Base-by-base conservation (phyloP, 1,140 invertebrate species). In the Melipona quadrifasciata region DNA sequence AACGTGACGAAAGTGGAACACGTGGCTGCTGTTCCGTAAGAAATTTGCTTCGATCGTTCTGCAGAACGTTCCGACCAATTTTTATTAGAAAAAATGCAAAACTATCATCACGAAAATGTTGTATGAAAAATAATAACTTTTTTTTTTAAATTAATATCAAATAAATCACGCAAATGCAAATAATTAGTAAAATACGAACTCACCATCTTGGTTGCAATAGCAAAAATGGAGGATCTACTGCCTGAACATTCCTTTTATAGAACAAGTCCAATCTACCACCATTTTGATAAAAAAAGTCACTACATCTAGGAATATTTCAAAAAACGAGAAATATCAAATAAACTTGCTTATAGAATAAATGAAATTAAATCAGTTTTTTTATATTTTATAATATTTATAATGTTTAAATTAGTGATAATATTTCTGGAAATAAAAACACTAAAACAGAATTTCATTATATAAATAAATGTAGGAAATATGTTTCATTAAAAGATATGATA, bases 141-240 rank as follows among this genome's bases (percentile, higher is more conserved):
- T 47, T 67, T 55, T n/a, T 19, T 6, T 0, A 39, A 2, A 14
- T 82, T 53, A n/a, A 17, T 1, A 31, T 1, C 12, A 19, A 55
- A 70, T 31, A 2, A 0, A 34, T 11, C 10, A 10, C 0, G 21
- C 17, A 67, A 21, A 11, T 12, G 3, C 2, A 21, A 2, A 34
- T 2, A 39, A 39, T 34, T 0, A 39, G 1, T 12, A 68, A 0
- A 16, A 55, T 11, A 12, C 4, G 0, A n/a, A 90, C 91, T 92
- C 47, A 92, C 92, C 92, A 92, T 92, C 0, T 16, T 67, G 31
- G 14, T 19, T 24, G 68, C 67, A 72, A 80, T 75, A 84, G 78
- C 58, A 89, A 87, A 92, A 92, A 92, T 92, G 92, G 90, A 92
- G 77, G 92, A 88, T 3, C 12, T 0, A 1, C 1, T 47, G 55